Percentiles rank a stretch among this genome's conserved stretches.
Conservation (phyloP, 2,797 vertebrate species). For the Trachops cirrhosus region DNA sequence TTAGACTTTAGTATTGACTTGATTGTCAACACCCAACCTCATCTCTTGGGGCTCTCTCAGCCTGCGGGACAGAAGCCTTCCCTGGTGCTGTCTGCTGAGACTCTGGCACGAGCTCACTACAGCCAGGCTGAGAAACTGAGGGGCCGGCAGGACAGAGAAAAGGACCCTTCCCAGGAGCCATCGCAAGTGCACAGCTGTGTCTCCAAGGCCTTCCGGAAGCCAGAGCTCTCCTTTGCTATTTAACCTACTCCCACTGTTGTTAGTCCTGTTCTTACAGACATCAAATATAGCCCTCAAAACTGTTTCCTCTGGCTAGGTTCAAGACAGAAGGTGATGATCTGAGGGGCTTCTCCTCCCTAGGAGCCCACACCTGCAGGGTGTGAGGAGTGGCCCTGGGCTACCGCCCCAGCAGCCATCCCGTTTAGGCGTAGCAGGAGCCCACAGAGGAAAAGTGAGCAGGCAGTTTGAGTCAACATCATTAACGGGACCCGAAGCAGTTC, state of each 20-base stretch:
- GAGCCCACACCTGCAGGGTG: not conserved
- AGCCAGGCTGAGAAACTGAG: not conserved
- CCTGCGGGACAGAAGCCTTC: not conserved
- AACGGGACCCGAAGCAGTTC: not conserved
- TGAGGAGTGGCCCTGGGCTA: not conserved
- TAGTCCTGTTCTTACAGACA: not conserved
- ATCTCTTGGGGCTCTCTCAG: not conserved
- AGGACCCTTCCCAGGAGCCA: not conserved
- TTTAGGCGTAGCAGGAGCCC: not conserved
- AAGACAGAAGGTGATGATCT: not conserved
- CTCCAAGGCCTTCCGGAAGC: not conserved
- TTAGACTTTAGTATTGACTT: not conserved
- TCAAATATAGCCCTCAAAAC: not conserved
- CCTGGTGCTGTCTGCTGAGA: not conserved
- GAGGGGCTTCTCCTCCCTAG: not conserved
- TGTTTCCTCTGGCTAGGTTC: not conserved
- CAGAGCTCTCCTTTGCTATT: not conserved
- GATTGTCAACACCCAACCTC: not conserved
- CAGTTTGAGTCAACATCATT: not conserved
- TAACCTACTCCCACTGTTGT: not conserved
- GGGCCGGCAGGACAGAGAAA: not conserved
- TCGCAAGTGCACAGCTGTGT: not conserved
- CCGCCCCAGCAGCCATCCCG: not conserved
- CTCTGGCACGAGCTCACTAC: not conserved
- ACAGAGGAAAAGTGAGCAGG: not conserved